phyloP scores from a whole-genome alignment of 2,797 vertebrate genomes.

The Chloroceryle amazona region DNA sequence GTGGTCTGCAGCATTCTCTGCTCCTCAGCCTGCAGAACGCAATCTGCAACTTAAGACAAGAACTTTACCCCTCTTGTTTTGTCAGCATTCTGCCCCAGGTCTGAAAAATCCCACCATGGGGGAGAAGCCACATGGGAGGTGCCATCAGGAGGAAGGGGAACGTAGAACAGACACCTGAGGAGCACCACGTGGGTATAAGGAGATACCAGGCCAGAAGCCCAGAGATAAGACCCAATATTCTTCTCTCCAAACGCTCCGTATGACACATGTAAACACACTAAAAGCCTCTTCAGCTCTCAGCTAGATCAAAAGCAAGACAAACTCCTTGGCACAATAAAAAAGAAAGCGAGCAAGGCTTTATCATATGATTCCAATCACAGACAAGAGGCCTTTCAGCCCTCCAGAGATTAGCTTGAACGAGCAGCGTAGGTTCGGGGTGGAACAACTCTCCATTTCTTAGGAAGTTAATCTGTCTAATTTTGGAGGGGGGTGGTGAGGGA shows the following conservation, averaged over 20 bases:
- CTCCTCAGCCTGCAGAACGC: not conserved
- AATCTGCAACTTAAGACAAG: not conserved
- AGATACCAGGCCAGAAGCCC: not conserved
- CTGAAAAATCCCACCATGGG: not conserved
- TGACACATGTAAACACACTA: not conserved
- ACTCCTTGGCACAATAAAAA: conserved; percentile 62
- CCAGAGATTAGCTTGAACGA: conserved; percentile 53
- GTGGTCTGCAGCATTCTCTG: not conserved
- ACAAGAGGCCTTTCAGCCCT: conserved; percentile 64
- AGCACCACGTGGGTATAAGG: not conserved
- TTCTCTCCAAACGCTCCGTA: not conserved
- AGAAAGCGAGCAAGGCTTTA: conserved; percentile 62
- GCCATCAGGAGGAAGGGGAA: not conserved
- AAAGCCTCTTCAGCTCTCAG: conserved; percentile 29
- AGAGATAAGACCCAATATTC: not conserved
- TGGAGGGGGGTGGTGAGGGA: not conserved
- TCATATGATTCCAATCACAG: conserved; percentile 74
- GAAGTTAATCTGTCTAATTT: conserved; percentile 66
- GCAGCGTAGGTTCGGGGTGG: not conserved
- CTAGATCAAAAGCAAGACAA: conserved; percentile 58
- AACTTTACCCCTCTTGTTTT: not conserved
- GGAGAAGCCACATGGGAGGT: not conserved
- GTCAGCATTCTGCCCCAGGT: not conserved
- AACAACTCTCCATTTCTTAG: conserved; percentile 59
- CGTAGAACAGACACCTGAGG: not conserved